These are phyloP conservation scores for Sesia apiformis DNA, from an alignment of 2,888 invertebrate species.

Conservation along the genomic window DNA sequence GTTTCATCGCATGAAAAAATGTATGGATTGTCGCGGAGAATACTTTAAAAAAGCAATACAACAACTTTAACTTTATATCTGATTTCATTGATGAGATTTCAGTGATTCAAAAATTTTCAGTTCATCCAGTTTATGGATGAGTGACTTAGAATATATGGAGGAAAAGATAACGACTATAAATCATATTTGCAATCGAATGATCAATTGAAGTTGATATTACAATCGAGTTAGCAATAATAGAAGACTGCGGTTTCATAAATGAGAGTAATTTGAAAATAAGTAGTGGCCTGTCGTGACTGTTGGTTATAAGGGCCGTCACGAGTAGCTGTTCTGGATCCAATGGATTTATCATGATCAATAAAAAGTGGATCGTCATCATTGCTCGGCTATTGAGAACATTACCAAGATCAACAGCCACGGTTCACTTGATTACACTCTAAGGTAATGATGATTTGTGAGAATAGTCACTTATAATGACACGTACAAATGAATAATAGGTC, in stretches of 20 bases:
- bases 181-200: too few relatives aligned
- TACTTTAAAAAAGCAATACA: too few relatives aligned
- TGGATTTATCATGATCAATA: conserved; percentile 15
- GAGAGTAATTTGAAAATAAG: not conserved
- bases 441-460: conserved; percentile 2
- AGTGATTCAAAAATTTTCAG: too few relatives aligned
- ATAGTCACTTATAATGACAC: conserved; percentile 1
- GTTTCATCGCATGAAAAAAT: too few relatives aligned
- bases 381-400: not conserved
- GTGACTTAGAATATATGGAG: too few relatives aligned
- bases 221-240: too few relatives aligned
- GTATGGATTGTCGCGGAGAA: too few relatives aligned
- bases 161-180: too few relatives aligned
- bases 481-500: not conserved
- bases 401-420: not conserved
- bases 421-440: not conserved
- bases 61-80: too few relatives aligned
- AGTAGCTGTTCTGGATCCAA: not conserved
- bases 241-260: not conserved
- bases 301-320: not conserved
- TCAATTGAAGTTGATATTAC: too few relatives aligned
- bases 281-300: not conserved
- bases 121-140: too few relatives aligned
- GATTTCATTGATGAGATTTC: too few relatives aligned
- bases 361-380: not conserved